phyloP scores from a whole-genome alignment of 2,797 vertebrate genomes.

The Chloroceryle inda region DNA sequence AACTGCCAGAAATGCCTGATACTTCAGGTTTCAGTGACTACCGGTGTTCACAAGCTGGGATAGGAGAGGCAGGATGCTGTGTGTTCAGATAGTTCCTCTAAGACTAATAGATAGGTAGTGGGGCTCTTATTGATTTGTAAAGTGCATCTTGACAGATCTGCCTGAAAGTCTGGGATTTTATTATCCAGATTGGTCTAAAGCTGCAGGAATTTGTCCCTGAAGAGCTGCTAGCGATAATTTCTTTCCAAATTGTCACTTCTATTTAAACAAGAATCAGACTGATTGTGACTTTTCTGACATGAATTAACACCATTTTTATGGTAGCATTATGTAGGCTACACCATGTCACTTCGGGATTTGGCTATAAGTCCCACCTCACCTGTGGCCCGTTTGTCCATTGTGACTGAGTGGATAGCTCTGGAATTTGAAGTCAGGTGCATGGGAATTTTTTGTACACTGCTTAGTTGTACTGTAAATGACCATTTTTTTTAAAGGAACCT shows the following conservation, averaged over 20 bases:
- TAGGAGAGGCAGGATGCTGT: not conserved
- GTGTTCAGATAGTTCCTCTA: not conserved
- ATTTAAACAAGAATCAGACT: not conserved
- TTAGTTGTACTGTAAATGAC: not conserved
- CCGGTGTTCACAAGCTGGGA: not conserved
- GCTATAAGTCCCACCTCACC: not conserved
- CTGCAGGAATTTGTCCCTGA: not conserved
- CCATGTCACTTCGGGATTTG: not conserved
- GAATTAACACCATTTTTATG: not conserved
- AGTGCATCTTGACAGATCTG: not conserved
- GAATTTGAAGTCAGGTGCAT: not conserved
- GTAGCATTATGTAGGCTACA: accelerated
- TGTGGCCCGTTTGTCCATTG: not conserved
- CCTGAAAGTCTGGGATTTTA: not conserved
- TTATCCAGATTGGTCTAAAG: not conserved
- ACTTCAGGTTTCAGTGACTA: not conserved
- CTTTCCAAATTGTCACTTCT: not conserved
- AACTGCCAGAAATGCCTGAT: not conserved
- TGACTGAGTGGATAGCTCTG: not conserved
- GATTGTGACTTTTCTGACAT: not conserved
- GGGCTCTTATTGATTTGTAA: not conserved
- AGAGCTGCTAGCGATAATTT: not conserved
- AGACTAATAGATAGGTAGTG: not conserved
- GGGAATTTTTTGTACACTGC: not conserved
- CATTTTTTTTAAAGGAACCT: not conserved